A percentile compares a stretch with the other conserved stretches of the same genome.
phyloP scores from a whole-genome alignment of 2,797 vertebrate species.

The Tenualosa ilisha region DNA sequence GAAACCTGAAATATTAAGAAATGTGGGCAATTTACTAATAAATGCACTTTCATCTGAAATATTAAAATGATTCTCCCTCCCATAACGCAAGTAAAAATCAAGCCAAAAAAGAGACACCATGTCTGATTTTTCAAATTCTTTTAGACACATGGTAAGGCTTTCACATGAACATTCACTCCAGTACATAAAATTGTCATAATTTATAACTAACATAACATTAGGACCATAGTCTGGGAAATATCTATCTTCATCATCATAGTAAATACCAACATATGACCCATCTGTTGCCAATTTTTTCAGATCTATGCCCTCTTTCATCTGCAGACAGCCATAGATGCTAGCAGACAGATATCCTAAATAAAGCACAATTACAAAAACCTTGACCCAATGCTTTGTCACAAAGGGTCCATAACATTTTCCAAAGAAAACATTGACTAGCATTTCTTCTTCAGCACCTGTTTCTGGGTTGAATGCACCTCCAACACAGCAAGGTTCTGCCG shows the following conservation, averaged over 20 bases:
- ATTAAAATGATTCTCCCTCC: too few relatives aligned
- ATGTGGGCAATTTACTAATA: constrained; percentile 27
- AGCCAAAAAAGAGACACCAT: constrained; percentile 70
- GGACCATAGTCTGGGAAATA: constrained; percentile 73
- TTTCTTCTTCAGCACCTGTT: neutral
- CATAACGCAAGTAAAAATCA: constrained; percentile 46
- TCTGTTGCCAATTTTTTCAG: constrained; percentile 68
- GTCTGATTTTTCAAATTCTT: constrained; percentile 53
- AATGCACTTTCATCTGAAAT: constrained; percentile 53
- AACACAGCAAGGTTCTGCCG: neutral
- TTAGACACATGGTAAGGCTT: constrained; percentile 58
- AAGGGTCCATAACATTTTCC: constrained; percentile 60
- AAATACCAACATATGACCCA: constrained; percentile 64
- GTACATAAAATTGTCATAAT: constrained; percentile 56
- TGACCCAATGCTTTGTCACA: constrained; percentile 46
- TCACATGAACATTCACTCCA: constrained; percentile 60
- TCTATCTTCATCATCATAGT: constrained; percentile 60
- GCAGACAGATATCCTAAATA: constrained; percentile 56
- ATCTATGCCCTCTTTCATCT: constrained; percentile 68
- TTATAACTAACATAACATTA: constrained; percentile 71
- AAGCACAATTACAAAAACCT: constrained; percentile 49
- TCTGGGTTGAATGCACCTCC: neutral
- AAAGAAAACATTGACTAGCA: neutral
- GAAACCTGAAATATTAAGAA: constrained; percentile 53
- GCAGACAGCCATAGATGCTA: constrained; percentile 65